A percentile compares a stretch with the other conserved stretches of the same genome.
Conservation (phyloP, 2,888 invertebrate genomes). For the Drosophila anomalipes region DNA sequence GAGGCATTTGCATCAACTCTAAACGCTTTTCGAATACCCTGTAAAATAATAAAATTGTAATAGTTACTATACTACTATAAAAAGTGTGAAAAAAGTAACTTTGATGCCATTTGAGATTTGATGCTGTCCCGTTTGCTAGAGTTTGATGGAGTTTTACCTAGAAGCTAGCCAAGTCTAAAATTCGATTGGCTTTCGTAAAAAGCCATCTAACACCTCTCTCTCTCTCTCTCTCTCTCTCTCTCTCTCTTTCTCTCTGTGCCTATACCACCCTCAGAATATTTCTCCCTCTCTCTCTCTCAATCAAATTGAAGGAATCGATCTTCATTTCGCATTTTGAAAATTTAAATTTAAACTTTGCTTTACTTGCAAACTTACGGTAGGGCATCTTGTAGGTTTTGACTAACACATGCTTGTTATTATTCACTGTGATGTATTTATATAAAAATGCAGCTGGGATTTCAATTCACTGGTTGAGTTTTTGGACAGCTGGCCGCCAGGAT, state of each 20-base stretch:
- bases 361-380: not conserved
- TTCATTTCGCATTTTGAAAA: not conserved
- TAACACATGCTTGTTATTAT: conserved; percentile 39
- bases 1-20: no score
- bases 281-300: not conserved
- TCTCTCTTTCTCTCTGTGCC: rapidly evolving
- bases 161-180: not conserved
- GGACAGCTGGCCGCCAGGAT: conserved; percentile 21
- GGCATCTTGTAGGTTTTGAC: not conserved
- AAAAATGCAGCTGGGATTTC: conserved; percentile 59
- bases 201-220: not conserved
- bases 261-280: no score
- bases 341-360: not conserved
- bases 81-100: not conserved
- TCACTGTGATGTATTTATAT: conserved; percentile 64
- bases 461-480: conserved; percentile 19
- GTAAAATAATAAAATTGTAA: not conserved
- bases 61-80: not conserved
- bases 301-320: not conserved
- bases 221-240: not conserved
- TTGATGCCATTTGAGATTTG: not conserved
- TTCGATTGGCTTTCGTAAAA: not conserved
- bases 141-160: not conserved
- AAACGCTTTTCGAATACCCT: not conserved
- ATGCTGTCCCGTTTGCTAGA: not conserved